Percentiles rank a stretch among this genome's conserved stretches.
phyloP scores from a whole-genome alignment of 2,113 vertebrate species.

The Dasypus novemcinctus region DNA sequence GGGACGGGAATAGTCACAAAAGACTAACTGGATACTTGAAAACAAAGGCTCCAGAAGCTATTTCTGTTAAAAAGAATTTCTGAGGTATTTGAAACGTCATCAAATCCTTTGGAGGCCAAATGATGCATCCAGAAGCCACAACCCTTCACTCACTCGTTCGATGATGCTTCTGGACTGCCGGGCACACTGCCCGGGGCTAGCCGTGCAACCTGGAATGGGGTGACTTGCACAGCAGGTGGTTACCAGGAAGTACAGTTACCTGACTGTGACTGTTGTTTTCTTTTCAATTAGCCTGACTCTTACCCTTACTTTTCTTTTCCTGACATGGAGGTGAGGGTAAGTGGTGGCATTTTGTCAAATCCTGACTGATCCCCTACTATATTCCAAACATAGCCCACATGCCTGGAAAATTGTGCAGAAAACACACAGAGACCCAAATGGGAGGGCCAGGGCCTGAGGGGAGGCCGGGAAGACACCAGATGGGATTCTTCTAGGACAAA shows the following conservation, averaged over 20 bases:
- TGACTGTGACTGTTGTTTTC: neutral
- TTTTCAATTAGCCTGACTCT: neutral
- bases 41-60: neutral
- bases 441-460: neutral
- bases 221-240: neutral
- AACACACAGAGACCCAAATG: neutral
- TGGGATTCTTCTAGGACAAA: neutral
- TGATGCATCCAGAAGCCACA: neutral
- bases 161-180: neutral
- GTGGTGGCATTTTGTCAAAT: neutral
- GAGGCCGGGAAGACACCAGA: neutral
- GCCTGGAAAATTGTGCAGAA: neutral
- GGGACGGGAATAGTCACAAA: neutral
- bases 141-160: neutral
- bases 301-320: neutral
- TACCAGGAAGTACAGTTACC: neutral
- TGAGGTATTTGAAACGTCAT: neutral
- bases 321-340: neutral
- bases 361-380: neutral
- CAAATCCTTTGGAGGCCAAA: neutral
- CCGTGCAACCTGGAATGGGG: neutral
- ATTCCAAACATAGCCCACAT: neutral
- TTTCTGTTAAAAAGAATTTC: neutral
- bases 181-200: neutral
- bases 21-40: neutral